Evolutionary conservation across 92 coral and sea anemone genomes (phyloP), one percentile per base, ranked within the genome.

Genomic region (Chrysogorgia sp.): DNA sequence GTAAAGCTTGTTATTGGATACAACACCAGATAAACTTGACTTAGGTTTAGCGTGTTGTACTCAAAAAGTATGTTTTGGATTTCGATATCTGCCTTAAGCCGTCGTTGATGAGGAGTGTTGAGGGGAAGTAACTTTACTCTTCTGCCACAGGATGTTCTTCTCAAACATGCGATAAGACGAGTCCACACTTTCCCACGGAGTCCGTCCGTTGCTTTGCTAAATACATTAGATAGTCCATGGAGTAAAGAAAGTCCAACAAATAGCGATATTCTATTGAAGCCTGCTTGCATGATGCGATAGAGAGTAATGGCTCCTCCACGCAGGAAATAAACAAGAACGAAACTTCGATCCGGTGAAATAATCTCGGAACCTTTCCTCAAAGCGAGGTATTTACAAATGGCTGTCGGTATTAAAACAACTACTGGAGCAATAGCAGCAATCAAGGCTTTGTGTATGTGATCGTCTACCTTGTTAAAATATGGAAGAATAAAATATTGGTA

Each of bases 71-170:
- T 78, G 10, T 85, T 63, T 77, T 90, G 94, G 40, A 92, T 81
- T 74, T 88, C 88, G 4, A 92, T 40, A 57, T 90, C 97, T 13
- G 97, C 97, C 1, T 82, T 86, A 15, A 92, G 83, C 34, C 97
- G 83, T 77, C 89, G 66, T 71, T 91, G 85, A 21, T 88, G 72
- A 7, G 94, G 92, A 47, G 81, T 82, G 12, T 63, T 57, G 10
- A 47, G 56, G 24, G 68, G 85, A 6, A 81, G 40, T 29, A 35
- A 13, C 20, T 40, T 29, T 7, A 67, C 71, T 47, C 76, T 24
- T 30, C 58, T 45, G 26, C 86, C 40, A 10, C 77, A 66, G 13
- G 84, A 19, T 13, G 60, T 15, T 52, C 77, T 80, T n/a, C 37
- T 71, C 45, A 67, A 32, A 47, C 70, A 21, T 21, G 45, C 35